Evolutionary conservation across 2,888 invertebrate genomes (phyloP).

Genomic region (Chymomyza fuscimana): DNA sequence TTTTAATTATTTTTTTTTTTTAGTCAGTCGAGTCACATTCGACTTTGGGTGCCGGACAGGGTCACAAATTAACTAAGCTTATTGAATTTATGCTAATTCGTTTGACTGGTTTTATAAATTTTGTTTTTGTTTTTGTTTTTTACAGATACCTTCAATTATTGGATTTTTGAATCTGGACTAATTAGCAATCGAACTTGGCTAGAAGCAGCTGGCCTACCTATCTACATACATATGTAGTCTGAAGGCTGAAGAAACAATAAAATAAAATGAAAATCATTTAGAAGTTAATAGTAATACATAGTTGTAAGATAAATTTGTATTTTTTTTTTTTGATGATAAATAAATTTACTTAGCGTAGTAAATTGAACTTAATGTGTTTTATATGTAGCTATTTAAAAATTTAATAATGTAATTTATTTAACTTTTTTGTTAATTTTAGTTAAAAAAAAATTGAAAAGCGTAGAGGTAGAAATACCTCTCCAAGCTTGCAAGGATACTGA

Average conservation of each 20-base stretch:
- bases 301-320: too few relatives aligned
- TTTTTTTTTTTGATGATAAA: too few relatives aligned
- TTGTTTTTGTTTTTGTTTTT: constrained; percentile 42
- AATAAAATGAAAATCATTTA: constrained; percentile 24
- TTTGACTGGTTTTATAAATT: constrained; percentile 19
- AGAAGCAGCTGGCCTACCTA: constrained; percentile 18
- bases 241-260: constrained; percentile 27
- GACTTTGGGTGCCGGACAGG: constrained; percentile 30
- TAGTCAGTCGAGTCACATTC: constrained; percentile 12
- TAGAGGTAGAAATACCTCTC: too few relatives aligned
- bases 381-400: too few relatives aligned
- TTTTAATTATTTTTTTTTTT: background rate
- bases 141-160: constrained; percentile 76
- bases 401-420: too few relatives aligned
- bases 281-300: background rate
- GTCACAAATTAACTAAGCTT: constrained; percentile 44
- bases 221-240: background rate
- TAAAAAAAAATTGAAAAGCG: too few relatives aligned
- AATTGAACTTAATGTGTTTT: too few relatives aligned
- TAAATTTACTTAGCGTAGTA: too few relatives aligned
- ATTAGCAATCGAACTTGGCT: constrained; percentile 39
- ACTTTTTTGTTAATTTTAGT: too few relatives aligned
- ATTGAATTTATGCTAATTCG: constrained; percentile 59
- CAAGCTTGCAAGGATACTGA: too few relatives aligned
- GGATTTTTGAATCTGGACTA: constrained; percentile 76